Base-by-base conservation (phyloP, 2,113 vertebrate species). In the Chaetodon auriga region DNA sequence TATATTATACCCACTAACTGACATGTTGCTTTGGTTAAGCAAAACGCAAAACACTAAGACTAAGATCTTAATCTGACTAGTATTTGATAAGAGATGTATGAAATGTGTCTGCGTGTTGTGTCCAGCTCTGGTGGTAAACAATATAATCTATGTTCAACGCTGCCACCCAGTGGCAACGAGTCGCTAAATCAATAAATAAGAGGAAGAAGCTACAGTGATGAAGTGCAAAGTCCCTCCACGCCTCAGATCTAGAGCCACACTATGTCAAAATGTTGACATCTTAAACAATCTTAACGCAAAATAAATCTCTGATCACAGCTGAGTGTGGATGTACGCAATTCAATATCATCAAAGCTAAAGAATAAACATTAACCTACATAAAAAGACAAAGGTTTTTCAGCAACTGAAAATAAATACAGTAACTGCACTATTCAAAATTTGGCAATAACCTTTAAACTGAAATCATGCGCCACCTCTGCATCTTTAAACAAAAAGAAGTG, bases 121-220 rank as follows among this genome's bases (percentile, higher is more conserved):
- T 75, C 3, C 16, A 75, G 78, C 78, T 75, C 71, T 85, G 55
- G 81, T 23, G 18, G 68, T 90, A 89, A 91, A 90, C 72, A 43
- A 69, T 43, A 38, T 21, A n/a, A 75, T 80, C 7, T 63, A 46
- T 48, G 51, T 64, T 51, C 78, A 81, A 83, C 75, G 71, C 88
- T 87, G 90, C 92, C 92, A 86, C 84, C 91, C 55, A 91, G 94
- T 94, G 91, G 92, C 79, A 80, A 62, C 70, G 80, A 3, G 45
- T 38, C 1, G 41, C 19, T 82, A 83, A 74, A 72, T 70, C 45
- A 88, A 93, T 88, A 88, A 90, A 92, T 90, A 87, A 25, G 10
- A 81, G 48, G 16, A 66, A 75, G 60, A 55, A 58, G 38, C 35
- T 81, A 70, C 43, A 84, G 61, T 65, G 51, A 46, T 53, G 25